These are phyloP conservation scores for Thysanoteuthis rhombus DNA, from an alignment of 2,888 invertebrate genomes.

Conservation along the genomic window DNA sequence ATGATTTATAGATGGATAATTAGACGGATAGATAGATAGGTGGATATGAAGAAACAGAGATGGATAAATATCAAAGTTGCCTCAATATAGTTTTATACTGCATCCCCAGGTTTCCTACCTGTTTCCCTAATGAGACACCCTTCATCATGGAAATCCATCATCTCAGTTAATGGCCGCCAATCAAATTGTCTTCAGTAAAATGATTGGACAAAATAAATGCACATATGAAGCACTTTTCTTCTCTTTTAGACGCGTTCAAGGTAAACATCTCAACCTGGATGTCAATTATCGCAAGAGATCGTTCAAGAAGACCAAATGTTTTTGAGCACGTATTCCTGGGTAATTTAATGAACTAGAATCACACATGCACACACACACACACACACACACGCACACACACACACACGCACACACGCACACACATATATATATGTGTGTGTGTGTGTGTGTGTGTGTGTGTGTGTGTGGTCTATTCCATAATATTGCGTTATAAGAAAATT, in stretches of 20 bases:
- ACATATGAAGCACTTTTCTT: background rate
- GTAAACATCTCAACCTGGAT: background rate
- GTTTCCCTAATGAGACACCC: background rate
- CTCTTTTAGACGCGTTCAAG: background rate
- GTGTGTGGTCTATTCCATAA: background rate
- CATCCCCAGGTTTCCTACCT: background rate
- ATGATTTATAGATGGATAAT: no score
- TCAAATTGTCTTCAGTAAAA: background rate
- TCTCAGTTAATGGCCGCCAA: background rate
- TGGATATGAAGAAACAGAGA: no score
- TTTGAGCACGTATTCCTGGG: background rate
- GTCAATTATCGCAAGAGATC: background rate
- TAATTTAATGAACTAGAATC: background rate
- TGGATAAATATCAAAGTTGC: no score
- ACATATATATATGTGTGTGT: background rate
- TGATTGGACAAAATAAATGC: background rate
- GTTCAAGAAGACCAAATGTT: background rate
- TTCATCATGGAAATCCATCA: background rate
- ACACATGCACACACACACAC: background rate
- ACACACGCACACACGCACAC: background rate
- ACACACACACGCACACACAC: background rate
- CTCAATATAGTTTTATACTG: no score
- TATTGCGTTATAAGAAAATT: background rate
- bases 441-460: background rate
- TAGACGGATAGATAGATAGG: no score